A percentile compares a stretch with the other conserved stretches of the same genome.
Evolutionary conservation across 2,888 invertebrate species (phyloP).

Genomic region (Boloria euphrosyne): DNA sequence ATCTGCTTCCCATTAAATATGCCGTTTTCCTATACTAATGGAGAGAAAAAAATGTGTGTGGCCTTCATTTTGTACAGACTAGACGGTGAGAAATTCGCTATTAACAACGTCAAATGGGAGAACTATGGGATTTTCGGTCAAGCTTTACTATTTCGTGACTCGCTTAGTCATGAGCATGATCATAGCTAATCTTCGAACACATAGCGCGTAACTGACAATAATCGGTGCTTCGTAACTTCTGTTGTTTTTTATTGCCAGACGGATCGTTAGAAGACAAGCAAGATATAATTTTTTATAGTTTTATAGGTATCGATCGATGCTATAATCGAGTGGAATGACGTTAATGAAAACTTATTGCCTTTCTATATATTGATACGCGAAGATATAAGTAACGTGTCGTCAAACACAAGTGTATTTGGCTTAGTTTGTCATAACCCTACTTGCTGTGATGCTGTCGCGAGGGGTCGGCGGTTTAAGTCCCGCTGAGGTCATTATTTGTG

Average conservation of each 20-base stretch:
- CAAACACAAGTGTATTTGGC: no score
- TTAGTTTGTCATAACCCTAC: no score
- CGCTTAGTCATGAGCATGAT: conserved; percentile 36
- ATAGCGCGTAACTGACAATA: conserved; percentile 21
- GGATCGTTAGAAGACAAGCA: conserved; percentile 21
- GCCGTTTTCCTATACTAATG: no score
- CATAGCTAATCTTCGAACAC: conserved; percentile 33
- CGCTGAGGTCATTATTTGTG: no score
- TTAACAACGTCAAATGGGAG: conserved; percentile 13
- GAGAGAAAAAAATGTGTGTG: no score
- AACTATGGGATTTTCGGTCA: conserved; percentile 21
- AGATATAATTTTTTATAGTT: conserved; percentile 11
- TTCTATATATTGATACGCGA: not conserved
- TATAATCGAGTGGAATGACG: not conserved
- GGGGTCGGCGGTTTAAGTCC: no score
- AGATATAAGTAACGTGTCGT: no score
- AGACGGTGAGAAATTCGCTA: not conserved
- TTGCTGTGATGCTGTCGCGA: no score
- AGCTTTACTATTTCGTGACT: conserved; percentile 34
- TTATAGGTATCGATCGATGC: not conserved
- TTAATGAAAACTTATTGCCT: not conserved
- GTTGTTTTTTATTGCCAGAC: conserved; percentile 12
- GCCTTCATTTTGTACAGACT: no score
- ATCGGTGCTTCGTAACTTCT: conserved; percentile 13
- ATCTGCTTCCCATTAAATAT: no score